Conservation (phyloP, 2,113 vertebrate genomes). For the Halichoerus grypus region DNA sequence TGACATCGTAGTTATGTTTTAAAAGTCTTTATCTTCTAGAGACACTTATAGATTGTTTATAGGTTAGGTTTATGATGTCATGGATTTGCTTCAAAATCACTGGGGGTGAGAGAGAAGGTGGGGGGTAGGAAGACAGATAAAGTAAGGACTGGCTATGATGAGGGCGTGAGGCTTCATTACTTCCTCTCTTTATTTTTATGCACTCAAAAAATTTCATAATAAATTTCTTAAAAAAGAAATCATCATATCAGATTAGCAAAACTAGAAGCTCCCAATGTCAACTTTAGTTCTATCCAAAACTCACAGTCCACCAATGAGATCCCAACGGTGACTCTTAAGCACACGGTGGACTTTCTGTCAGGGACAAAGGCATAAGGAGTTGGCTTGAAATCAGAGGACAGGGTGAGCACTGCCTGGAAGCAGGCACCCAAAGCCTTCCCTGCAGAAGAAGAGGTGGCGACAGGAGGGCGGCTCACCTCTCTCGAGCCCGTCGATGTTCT, state of each 20-base stretch:
- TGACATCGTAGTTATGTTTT: neutral
- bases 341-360: neutral
- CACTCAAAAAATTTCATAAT: neutral
- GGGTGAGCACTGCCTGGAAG: neutral
- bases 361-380: neutral
- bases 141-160: neutral
- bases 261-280: neutral
- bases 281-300: neutral
- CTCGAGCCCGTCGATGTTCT: slow-evolving; percentile 98
- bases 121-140: neutral
- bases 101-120: neutral
- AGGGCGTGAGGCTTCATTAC: neutral
- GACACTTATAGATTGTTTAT: too few species aligned
- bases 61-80: neutral
- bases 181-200: neutral
- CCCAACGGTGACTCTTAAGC: neutral
- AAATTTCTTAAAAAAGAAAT: neutral
- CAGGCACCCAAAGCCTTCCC: neutral
- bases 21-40: neutral
- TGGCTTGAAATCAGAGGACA: neutral
- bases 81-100: neutral
- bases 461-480: slow-evolving; percentile 86
- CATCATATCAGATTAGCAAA: neutral
- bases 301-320: neutral
- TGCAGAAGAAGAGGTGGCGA: accelerated